phyloP scores from a whole-genome alignment of 37 sponge, comb jelly and placozoan species.

The Aplysina aerophoba region DNA sequence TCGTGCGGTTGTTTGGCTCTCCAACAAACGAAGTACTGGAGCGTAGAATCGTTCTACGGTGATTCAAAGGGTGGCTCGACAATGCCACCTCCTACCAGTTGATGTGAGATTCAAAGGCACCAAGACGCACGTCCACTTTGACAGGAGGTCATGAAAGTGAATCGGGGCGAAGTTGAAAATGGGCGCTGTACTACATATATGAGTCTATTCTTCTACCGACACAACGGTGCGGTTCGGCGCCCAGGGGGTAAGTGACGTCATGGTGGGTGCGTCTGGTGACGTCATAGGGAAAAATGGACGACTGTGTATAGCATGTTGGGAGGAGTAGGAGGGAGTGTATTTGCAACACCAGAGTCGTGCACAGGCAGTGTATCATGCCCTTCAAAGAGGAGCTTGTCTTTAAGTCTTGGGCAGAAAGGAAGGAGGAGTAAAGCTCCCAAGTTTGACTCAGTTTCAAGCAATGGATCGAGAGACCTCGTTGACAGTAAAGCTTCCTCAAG shows the following conservation, averaged over 20 bases:
- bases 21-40: background rate
- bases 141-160: background rate
- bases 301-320: background rate
- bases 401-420: slow-evolving; percentile 11
- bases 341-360: background rate
- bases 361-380: background rate
- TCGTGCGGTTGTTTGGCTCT: no score
- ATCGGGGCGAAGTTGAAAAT: background rate
- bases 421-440: slow-evolving; percentile 3
- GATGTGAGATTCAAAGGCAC: background rate
- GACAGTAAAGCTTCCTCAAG: background rate
- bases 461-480: background rate
- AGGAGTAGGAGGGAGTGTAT: slow-evolving; percentile 11
- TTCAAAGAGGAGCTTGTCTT: slow-evolving; percentile 7
- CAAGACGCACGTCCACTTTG: background rate
- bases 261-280: background rate
- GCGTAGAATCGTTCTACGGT: background rate
- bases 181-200: no score
- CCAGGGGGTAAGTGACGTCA: background rate
- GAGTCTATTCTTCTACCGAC: no score
- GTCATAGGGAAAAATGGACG: slow-evolving; percentile 4
- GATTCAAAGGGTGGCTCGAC: background rate
- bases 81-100: background rate
- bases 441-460: background rate
- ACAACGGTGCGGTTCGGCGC: no score